phyloP scores from a whole-genome alignment of 2,113 vertebrate species.

The Odontophorus gujanensis region DNA sequence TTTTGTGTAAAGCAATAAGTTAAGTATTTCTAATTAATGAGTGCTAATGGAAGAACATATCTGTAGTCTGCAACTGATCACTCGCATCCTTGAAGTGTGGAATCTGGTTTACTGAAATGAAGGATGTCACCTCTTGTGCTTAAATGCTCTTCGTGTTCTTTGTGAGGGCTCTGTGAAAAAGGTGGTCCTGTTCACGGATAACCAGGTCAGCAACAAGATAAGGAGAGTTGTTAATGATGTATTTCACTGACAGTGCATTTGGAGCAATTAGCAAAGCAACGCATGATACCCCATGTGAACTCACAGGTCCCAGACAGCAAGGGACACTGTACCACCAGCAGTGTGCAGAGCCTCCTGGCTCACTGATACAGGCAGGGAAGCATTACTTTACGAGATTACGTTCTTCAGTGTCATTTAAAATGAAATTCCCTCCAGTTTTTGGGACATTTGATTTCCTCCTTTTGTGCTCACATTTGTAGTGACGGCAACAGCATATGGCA shows the following conservation, averaged over 20 bases:
- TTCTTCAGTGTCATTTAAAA: not conserved
- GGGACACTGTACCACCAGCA: not conserved
- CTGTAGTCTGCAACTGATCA: not conserved
- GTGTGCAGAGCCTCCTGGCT: not conserved
- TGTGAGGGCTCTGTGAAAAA: not conserved
- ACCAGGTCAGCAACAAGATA: not conserved
- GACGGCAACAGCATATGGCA: not conserved
- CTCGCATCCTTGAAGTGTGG: not conserved
- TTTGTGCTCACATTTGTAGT: not conserved
- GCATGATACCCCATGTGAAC: not conserved
- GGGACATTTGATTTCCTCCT: not conserved
- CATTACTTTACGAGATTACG: not conserved
- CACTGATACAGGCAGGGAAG: not conserved
- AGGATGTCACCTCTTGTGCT: not conserved
- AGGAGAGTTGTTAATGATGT: not conserved
- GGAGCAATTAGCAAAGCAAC: not conserved
- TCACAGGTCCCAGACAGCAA: not conserved
- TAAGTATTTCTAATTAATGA: not conserved
- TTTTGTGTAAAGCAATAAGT: not conserved
- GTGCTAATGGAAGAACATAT: not conserved
- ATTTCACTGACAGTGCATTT: not conserved
- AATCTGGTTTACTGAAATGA: not conserved
- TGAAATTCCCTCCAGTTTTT: not conserved
- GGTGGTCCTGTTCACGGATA: slow-evolving; percentile 16
- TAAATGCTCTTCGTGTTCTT: not conserved